Evolutionary conservation across 2,797 vertebrate genomes (phyloP).

Genomic region (Trematomus bernacchii): DNA sequence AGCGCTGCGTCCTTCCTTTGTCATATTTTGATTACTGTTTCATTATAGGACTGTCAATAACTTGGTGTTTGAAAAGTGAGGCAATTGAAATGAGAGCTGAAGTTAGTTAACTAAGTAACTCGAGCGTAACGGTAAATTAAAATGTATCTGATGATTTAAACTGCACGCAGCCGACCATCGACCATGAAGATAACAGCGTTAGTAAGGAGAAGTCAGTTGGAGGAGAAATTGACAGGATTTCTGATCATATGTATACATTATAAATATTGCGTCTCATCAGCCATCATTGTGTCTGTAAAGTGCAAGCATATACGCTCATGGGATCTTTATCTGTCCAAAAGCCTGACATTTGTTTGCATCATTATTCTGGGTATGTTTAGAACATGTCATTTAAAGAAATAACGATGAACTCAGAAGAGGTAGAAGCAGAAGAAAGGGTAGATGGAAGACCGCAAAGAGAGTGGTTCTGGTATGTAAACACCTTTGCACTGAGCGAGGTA

Average conservation of each 20-base stretch:
- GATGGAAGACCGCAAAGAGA: not conserved
- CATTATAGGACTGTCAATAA: conserved; percentile 1
- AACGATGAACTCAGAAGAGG: not conserved
- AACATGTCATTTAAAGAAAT: not conserved
- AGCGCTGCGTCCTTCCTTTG: conserved; percentile 9
- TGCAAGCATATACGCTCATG: not conserved
- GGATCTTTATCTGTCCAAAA: conserved; percentile 4
- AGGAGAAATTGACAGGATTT: not conserved
- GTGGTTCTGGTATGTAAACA: conserved; percentile 8
- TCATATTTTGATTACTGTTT: conserved; percentile 16
- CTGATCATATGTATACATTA: not conserved
- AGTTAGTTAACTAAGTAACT: conserved; percentile 17
- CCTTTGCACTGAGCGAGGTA: conserved; percentile 17
- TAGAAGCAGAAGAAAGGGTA: not conserved
- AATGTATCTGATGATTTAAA: not conserved
- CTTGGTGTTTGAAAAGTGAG: conserved; percentile 15
- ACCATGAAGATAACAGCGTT: not conserved
- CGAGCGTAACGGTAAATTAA: not conserved
- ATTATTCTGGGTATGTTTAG: not conserved
- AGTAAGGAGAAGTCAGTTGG: not conserved
- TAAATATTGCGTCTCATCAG: conserved; percentile 19
- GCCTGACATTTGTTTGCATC: conserved; percentile 2
- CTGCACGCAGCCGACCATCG: not conserved
- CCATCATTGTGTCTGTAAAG: not conserved
- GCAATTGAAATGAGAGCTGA: conserved; percentile 15